phyloP scores from a whole-genome alignment of 92 coral and sea anemone genomes.

The Chrysogorgia sp. region DNA sequence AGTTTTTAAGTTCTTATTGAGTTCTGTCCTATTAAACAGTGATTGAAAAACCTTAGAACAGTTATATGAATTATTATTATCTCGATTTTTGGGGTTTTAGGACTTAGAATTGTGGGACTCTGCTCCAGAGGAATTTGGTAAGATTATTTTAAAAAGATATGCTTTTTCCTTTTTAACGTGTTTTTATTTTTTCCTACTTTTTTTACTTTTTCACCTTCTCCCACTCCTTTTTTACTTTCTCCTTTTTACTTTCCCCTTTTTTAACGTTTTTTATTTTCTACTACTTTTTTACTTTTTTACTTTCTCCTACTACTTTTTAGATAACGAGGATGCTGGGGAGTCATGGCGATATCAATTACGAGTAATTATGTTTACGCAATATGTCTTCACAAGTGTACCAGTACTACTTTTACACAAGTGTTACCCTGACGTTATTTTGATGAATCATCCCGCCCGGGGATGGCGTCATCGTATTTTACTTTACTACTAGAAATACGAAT shows the following conservation, averaged over 20 bases:
- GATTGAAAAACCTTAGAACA: no score
- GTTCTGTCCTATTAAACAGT: no score
- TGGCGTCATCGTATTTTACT: not conserved
- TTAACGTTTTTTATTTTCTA: not conserved
- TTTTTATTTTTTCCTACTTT: not conserved
- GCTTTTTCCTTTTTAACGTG: not conserved
- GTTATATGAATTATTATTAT: no score
- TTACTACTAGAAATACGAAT: not conserved
- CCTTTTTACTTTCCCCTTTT: not conserved
- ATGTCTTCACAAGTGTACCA: not conserved
- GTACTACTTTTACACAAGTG: not conserved
- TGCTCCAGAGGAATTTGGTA: constrained; percentile 94
- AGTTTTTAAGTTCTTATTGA: no score
- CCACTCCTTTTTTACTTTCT: not conserved
- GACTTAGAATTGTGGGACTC: constrained; percentile 87
- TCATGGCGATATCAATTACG: constrained; percentile 91
- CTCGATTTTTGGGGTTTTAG: constrained; percentile 25
- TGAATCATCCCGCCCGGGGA: not conserved
- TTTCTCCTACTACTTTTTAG: constrained; percentile 45
- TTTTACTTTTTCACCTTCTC: not conserved
- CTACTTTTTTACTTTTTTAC: not conserved
- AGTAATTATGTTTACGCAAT: constrained; percentile 51
- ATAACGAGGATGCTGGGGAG: constrained; percentile 91
- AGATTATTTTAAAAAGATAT: constrained; percentile 7
- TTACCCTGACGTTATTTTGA: no score